Conservation (phyloP, 2,888 invertebrate genomes). For the Aspidiotus destructor region DNA sequence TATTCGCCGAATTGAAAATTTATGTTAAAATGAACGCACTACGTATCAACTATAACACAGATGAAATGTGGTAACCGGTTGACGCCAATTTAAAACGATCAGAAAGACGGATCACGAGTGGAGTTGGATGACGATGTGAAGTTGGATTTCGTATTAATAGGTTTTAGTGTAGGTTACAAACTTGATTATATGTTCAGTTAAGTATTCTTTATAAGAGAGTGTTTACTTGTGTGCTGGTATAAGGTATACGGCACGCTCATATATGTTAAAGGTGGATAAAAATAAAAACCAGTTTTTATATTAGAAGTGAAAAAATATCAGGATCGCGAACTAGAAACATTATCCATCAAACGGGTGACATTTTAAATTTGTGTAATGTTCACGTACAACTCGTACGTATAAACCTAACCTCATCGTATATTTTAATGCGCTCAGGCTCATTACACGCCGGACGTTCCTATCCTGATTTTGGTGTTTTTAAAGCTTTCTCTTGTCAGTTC, state of each 20-base stretch:
- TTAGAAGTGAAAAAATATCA: conserved; percentile 11
- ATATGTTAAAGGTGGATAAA: conserved; percentile 11
- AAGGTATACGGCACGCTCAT: background rate
- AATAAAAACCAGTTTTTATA: too few relatives aligned
- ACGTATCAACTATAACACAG: background rate
- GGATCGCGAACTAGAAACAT: conserved; percentile 26
- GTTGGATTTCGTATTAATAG: conserved; percentile 20
- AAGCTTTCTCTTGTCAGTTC: conserved; percentile 23
- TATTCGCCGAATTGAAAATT: conserved; percentile 2
- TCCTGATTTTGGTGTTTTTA: conserved; percentile 4
- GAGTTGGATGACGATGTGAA: conserved; percentile 4
- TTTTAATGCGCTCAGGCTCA: conserved; percentile 3
- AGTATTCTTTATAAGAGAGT: background rate
- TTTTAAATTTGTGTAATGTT: conserved; percentile 32
- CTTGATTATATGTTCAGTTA: conserved; percentile 19
- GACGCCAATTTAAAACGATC: conserved; percentile 16
- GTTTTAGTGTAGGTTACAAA: conserved; percentile 30
- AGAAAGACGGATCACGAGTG: conserved; percentile 16
- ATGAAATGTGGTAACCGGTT: conserved; percentile 21
- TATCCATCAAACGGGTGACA: conserved; percentile 31
- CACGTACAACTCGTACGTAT: background rate
- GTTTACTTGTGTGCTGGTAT: background rate
- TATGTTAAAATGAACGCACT: conserved; percentile 2
- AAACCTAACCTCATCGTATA: background rate
- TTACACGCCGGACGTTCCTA: conserved; percentile 15